These are phyloP conservation scores for Balaenoptera acutorostrata DNA, from an alignment of 2,113 vertebrate species.

Conservation along the genomic window DNA sequence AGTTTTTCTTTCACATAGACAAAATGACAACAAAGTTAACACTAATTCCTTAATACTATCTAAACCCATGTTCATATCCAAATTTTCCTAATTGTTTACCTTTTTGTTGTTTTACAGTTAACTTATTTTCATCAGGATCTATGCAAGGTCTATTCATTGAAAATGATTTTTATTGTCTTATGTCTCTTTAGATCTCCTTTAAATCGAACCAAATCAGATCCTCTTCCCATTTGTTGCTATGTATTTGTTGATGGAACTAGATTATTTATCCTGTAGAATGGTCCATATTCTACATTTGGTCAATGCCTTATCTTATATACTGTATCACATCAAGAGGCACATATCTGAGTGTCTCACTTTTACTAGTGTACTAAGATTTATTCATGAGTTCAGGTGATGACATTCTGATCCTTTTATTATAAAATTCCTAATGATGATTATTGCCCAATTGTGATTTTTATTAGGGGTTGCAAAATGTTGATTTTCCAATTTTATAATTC, in stretches of 20 bases:
- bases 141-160: not conserved
- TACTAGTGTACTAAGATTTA: not conserved
- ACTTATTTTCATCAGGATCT: not conserved
- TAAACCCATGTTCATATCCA: not conserved
- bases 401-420: not conserved
- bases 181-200: not conserved
- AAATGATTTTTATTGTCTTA: not conserved
- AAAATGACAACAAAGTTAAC: not conserved
- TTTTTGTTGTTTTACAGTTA: not conserved
- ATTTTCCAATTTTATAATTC: not conserved
- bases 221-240: not conserved
- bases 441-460: not conserved
- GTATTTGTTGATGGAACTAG: not conserved
- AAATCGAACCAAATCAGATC: not conserved
- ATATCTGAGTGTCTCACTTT: not conserved
- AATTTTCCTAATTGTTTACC: not conserved
- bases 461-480: not conserved
- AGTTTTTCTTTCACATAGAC: not conserved
- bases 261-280: not conserved
- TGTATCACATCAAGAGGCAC: not conserved
- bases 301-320: not conserved
- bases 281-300: not conserved
- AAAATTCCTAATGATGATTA: not conserved
- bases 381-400: not conserved
- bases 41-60: not conserved